Percentiles rank a stretch among this genome's conserved stretches.
These are phyloP conservation scores for Phytoseiulus persimilis DNA, from an alignment of 2,888 invertebrate genomes.

Conservation along the genomic window DNA sequence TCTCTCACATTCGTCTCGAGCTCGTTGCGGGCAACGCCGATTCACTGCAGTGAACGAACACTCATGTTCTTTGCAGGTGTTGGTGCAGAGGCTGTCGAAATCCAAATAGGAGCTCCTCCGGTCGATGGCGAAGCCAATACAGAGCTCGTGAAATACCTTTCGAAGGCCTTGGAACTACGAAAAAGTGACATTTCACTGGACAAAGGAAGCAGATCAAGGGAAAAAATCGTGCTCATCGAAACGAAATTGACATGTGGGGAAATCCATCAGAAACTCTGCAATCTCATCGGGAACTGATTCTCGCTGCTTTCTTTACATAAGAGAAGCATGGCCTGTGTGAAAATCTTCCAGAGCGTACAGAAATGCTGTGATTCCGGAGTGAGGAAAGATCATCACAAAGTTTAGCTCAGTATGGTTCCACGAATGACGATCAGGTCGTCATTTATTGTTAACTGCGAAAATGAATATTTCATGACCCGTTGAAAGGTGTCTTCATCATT, in stretches of 20 bases:
- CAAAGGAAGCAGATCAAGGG: conserved; percentile 51
- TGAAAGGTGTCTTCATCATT: too few relatives aligned
- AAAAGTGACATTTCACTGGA: conserved; percentile 65
- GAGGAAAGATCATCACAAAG: too few relatives aligned
- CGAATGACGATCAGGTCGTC: too few relatives aligned
- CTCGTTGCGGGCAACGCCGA: too few relatives aligned
- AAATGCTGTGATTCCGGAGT: too few relatives aligned
- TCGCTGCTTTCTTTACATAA: background rate
- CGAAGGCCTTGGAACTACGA: conserved; percentile 60
- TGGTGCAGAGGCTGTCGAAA: conserved; percentile 60
- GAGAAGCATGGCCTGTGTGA: too few relatives aligned
- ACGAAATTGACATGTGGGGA: background rate
- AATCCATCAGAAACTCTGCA: background rate
- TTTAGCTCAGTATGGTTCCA: too few relatives aligned
- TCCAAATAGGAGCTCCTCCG: conserved; percentile 71
- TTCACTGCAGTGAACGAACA: too few relatives aligned
- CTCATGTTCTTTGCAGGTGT: conserved; percentile 40
- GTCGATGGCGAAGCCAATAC: conserved; percentile 71
- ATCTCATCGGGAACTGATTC: background rate
- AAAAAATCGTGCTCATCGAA: conserved; percentile 14
- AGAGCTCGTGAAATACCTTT: conserved; percentile 64
- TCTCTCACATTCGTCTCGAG: too few relatives aligned
- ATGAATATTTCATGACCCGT: too few relatives aligned
- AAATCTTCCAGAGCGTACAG: too few relatives aligned
- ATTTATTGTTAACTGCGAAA: too few relatives aligned